Conservation (phyloP, 1,140 invertebrate genomes). For the Maniola jurtina region DNA sequence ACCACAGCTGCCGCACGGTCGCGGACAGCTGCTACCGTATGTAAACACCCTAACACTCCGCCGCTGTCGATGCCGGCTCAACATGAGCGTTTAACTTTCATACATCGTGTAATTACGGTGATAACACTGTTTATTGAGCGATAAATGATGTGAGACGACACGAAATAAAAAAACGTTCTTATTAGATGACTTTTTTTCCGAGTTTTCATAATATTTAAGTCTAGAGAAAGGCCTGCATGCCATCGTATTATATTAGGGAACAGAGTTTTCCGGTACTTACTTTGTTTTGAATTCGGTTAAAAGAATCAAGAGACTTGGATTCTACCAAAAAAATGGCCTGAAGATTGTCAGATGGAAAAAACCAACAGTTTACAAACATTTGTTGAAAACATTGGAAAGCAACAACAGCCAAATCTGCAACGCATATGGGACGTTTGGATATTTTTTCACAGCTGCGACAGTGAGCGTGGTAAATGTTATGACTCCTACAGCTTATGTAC, state of each 20-base stretch:
- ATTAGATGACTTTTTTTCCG: not conserved
- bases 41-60: conserved; percentile 70
- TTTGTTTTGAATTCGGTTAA: too few species aligned
- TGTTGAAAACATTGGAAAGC: conserved; percentile 9
- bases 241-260: too few species aligned
- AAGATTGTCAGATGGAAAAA: not conserved
- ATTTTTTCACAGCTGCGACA: conserved; percentile 29
- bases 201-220: too few species aligned
- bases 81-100: conserved; percentile 42
- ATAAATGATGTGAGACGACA: not conserved
- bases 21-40: conserved; percentile 43
- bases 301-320: not conserved
- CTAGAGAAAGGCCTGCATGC: too few species aligned
- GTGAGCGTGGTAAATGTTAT: conserved; percentile 40
- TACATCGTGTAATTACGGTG: conserved; percentile 37
- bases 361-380: conserved; percentile 7
- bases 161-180: not conserved
- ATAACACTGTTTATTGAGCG: not conserved
- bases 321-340: not conserved
- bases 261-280: too few species aligned
- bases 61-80: conserved; percentile 28
- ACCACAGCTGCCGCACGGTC: conserved; percentile 45
- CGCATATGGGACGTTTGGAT: conserved; percentile 36
- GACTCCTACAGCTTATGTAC: conserved; percentile 25
- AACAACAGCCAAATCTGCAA: conserved; percentile 40